Evolutionary conservation across 2,113 vertebrate species (phyloP), one percentile per base, ranked within the genome.

Genomic region (Rhinolophus sinicus): DNA sequence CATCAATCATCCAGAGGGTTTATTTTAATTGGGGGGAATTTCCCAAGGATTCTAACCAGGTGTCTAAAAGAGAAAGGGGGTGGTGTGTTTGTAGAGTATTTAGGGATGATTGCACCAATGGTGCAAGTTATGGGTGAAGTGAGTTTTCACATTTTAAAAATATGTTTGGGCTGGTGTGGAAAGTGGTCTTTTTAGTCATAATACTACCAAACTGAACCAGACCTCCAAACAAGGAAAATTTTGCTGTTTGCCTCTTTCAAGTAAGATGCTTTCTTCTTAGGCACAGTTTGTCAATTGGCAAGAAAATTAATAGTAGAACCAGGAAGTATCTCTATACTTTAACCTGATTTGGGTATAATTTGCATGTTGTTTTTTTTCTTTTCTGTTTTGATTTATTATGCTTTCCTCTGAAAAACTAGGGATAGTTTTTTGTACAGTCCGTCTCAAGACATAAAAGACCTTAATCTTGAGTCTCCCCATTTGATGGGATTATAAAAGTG

Each of bases 321-420:
- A 14, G 64, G 26, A 28, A 19, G 4, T 0, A 2, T 10, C 54
- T 26, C 26, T n/a, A 9, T 26, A 26, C 7, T 50, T 12, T 22
- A 1, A 35, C n/a, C 70, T 10, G n/a, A 14, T n/a, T 56, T 26
- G 13, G 19, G 35, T n/a, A 18, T 50, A 26, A 13, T n/a, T 65
- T 26, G 40, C 12, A 8, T 38, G 14, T 14, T 30, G 13, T 64
- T 11, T 64, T 64, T 64, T 5, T 60, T 60, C 9, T 9, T 54
- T 38, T 26, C 26, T 10, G 35, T 38, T 75, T 11, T 94, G 44
- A 26, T 54, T 52, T 58, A 26, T 8, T 11, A 3, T 2, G 5
- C 30, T 58, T 60, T 88, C 21, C 47, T 67, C 50, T 38, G 33
- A 50, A 15, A 81, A 50, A 50, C 18, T 58, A 24, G 58, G 22